Evolutionary conservation across 2,888 invertebrate species (phyloP).

Genomic region (Listrodromus nycthemerus): DNA sequence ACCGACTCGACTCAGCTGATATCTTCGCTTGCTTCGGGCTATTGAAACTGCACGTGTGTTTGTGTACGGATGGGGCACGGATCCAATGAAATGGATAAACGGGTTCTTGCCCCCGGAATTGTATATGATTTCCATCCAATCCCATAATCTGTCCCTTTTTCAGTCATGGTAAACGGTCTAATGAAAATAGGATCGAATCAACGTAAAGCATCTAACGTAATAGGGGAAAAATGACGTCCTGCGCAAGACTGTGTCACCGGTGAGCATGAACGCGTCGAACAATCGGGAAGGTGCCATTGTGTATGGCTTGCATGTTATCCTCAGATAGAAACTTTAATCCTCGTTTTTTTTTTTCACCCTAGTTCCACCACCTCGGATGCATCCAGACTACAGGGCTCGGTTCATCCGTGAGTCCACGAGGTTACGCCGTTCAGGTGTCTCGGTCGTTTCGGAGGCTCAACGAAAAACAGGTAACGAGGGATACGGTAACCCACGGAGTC

Average conservation of each 20-base stretch:
- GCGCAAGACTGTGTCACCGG: conserved; percentile 57
- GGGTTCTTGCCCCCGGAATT: conserved; percentile 67
- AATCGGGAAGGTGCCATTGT: conserved; percentile 74
- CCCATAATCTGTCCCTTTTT: conserved; percentile 41
- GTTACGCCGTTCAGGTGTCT: conserved; percentile 55
- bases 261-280: conserved; percentile 54
- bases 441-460: not conserved
- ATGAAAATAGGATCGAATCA: conserved; percentile 24
- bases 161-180: conserved; percentile 1
- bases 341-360: not conserved
- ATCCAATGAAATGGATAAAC: conserved; percentile 59
- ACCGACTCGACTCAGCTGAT: conserved; percentile 64
- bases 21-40: conserved; percentile 55
- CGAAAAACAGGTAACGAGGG: conserved; percentile 61
- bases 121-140: conserved; percentile 49
- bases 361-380: not conserved
- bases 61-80: conserved; percentile 1
- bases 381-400: conserved; percentile 6
- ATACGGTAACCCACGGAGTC: conserved; percentile 47
- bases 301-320: conserved; percentile 74
- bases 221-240: conserved; percentile 51
- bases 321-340: conserved; percentile 69
- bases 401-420: conserved; percentile 18
- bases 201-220: not conserved
- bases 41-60: conserved; percentile 6